phyloP scores from a whole-genome alignment of 2,888 invertebrate genomes.

The Lepeophtheirus nordmannii region DNA sequence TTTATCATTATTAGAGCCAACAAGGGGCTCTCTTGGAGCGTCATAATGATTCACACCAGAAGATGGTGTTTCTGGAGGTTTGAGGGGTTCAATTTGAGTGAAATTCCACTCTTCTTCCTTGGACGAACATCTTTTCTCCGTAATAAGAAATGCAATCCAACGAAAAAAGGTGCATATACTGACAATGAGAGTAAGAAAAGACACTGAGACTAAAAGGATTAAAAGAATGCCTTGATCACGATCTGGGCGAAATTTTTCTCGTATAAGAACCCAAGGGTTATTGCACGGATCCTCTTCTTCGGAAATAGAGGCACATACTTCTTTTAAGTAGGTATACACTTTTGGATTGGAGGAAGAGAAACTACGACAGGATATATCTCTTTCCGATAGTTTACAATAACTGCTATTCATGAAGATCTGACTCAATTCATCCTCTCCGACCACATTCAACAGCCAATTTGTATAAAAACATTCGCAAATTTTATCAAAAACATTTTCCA shows the following conservation, averaged over 20 bases:
- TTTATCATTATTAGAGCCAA: neutral
- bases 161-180: constrained; percentile 5
- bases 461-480: constrained; percentile 7
- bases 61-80: constrained; percentile 9
- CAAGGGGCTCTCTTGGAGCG: neutral
- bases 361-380: neutral
- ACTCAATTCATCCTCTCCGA: neutral
- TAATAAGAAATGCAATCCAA: neutral
- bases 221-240: constrained; percentile 16
- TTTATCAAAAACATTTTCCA: neutral
- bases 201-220: neutral
- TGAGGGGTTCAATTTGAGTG: constrained; percentile 19
- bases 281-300: constrained; percentile 4
- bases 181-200: neutral
- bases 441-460: neutral
- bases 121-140: neutral
- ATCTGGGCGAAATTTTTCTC: neutral
- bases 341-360: neutral
- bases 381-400: neutral
- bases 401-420: neutral
- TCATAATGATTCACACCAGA: neutral
- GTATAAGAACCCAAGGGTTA: constrained; percentile 9
- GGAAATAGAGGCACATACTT: constrained; percentile 1
- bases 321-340: neutral
- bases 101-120: constrained; percentile 16